A percentile compares a stretch with the other conserved stretches of the same genome.
These are phyloP conservation scores for Sapayoa aenigma DNA, from an alignment of 2,113 vertebrate species.

Conservation along the genomic window DNA sequence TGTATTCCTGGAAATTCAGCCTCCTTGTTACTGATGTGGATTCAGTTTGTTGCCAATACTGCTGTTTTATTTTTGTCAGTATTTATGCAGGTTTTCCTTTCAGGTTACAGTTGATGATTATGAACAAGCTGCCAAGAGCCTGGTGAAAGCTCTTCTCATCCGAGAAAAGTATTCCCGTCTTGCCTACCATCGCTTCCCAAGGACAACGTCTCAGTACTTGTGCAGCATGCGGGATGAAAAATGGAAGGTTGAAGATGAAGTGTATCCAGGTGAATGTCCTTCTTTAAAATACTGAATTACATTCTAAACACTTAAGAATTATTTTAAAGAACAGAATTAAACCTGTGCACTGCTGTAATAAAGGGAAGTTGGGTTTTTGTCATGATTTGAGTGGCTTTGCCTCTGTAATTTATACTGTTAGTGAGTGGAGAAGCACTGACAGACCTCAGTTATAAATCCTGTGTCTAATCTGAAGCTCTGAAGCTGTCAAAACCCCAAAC, in stretches of 20 bases:
- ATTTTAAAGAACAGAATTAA: not conserved
- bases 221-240: slow-evolving; percentile 69
- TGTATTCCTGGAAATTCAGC: not conserved
- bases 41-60: not conserved
- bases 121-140: slow-evolving; percentile 87
- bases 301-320: not conserved
- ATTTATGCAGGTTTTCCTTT: not conserved
- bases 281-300: not conserved
- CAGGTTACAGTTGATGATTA: slow-evolving; percentile 97
- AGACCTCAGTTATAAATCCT: not conserved
- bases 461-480: not conserved
- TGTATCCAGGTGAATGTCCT: slow-evolving; percentile 80
- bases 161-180: slow-evolving; percentile 92
- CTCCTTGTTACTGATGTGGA: not conserved
- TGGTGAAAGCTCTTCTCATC: slow-evolving; percentile 88
- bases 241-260: slow-evolving; percentile 85
- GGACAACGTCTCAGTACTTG: slow-evolving; percentile 84
- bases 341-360: not conserved
- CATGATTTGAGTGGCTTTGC: not conserved
- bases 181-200: slow-evolving; percentile 90
- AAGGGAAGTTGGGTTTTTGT: not conserved
- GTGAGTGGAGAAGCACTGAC: not conserved
- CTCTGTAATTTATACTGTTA: not conserved
- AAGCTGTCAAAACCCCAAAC: not conserved
- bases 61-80: not conserved